Percentiles rank a stretch among this genome's conserved stretches.
Conservation (phyloP, 2,113 vertebrate species). For the Heptranchias perlo region DNA sequence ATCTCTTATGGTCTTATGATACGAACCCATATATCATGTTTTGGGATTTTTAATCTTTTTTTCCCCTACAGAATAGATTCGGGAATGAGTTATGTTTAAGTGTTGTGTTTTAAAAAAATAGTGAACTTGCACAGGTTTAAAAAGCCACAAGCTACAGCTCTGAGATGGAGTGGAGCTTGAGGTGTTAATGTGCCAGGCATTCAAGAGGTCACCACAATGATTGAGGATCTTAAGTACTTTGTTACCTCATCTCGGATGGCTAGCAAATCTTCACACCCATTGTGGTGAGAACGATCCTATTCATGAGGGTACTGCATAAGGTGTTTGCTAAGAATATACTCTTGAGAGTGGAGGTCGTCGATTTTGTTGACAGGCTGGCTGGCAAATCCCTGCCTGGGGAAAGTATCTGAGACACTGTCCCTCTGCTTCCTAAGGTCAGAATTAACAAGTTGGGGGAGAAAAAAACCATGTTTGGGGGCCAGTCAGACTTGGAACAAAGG, state of each 20-base stretch:
- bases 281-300: neutral
- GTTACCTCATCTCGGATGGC: neutral
- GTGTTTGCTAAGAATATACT: neutral
- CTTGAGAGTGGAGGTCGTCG: neutral
- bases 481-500: too few relatives aligned
- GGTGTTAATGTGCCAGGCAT: neutral
- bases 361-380: neutral
- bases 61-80: neutral
- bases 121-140: neutral
- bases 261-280: neutral
- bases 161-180: neutral
- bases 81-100: neutral
- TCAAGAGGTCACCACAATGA: neutral
- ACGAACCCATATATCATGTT: neutral
- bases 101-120: neutral
- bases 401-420: neutral
- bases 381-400: neutral
- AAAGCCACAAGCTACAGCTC: neutral
- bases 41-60: neutral
- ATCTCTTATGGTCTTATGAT: too few relatives aligned
- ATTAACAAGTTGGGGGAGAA: neutral
- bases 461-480: neutral
- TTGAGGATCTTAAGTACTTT: neutral
- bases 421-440: neutral
- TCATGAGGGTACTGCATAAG: neutral